Base-by-base conservation (phyloP, 2,888 invertebrate genomes). In the Hydrotaea cyrtoneurina region DNA sequence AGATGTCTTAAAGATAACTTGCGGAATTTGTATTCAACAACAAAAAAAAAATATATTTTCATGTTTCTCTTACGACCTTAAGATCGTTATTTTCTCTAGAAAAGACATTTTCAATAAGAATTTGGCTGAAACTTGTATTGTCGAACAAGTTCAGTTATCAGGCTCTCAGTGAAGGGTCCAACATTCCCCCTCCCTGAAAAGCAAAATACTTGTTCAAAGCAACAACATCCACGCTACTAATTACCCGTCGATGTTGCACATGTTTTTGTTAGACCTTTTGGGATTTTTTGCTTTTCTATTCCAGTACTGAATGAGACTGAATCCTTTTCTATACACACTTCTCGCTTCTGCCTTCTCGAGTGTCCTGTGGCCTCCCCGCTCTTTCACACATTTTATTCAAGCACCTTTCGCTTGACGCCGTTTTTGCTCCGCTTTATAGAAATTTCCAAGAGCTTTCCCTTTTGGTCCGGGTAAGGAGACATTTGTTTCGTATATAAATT, bases 401-500 rank as follows among this genome's bases (percentile, higher is more conserved):
- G 73, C 64, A 71, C 36, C 78, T 46, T 43, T 55, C 50, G 19
- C 39, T 78, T 82, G n/a, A 21, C 7, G 69, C 57, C 36, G 31
- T 2, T 69, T 31, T 31, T 7, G 7, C 31, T 31, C 31, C 31
- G 31, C 7, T 39, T 31, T 81, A n/a, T 36, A 26, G 17, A 62
- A 31, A 62, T 1, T 62, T 10, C 62, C 26, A 31, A 31, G 62
- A 31, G 62, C 21, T 50, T 66, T 57, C 57, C 21, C 43, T 55
- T 50, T 73, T 77, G 77, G 77, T 74, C 75, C 46, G 80, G 80
- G 77, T 83, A 31, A 77, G 50, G 73, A 73, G 73, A 31, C 66
- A 77, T 83, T 80, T 80, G 17, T 82, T 66, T 43, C 55, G 39
- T 72, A 31, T 53, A 79, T 79, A 26, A 79, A 72, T 59, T 80